Conservation (phyloP, 2,113 vertebrate species). For the Peucedramus taeniatus region DNA sequence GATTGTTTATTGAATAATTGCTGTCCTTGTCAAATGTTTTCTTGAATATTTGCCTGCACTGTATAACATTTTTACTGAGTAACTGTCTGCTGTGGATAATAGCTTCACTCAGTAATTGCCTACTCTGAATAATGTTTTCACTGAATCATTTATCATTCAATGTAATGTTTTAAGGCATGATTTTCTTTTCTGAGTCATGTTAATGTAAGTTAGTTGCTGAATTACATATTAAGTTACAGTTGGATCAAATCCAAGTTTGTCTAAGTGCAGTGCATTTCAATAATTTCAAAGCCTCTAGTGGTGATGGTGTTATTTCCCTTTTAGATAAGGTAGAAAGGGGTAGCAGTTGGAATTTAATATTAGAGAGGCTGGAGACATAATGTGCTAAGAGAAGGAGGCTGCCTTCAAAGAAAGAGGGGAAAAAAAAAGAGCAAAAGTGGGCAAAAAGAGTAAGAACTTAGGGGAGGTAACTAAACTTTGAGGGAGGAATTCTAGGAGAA, state of each 20-base stretch:
- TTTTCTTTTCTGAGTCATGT: slow-evolving; percentile 71
- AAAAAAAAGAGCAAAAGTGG: background rate
- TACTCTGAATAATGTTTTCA: slow-evolving; percentile 75
- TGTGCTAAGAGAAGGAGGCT: background rate
- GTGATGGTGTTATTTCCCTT: background rate
- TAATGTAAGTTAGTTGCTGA: slow-evolving; percentile 62
- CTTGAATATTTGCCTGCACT: slow-evolving; percentile 69
- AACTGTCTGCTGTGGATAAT: slow-evolving; percentile 74
- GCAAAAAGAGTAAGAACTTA: background rate
- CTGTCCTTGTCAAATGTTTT: slow-evolving; percentile 73
- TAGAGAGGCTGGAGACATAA: background rate
- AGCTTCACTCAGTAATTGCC: slow-evolving; percentile 75
- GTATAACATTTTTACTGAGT: slow-evolving; percentile 73
- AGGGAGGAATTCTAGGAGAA: background rate
- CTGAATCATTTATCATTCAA: slow-evolving; percentile 75
- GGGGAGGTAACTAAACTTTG: background rate
- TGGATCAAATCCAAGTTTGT: background rate
- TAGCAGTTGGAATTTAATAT: background rate
- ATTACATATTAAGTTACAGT: slow-evolving; percentile 43
- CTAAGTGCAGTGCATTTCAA: background rate
- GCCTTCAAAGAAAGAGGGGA: background rate
- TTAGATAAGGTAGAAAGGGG: background rate
- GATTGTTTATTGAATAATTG: slow-evolving; percentile 78
- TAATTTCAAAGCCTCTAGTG: background rate
- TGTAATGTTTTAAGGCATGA: slow-evolving; percentile 43